These are phyloP conservation scores for Anagyrus pseudococci DNA, from an alignment of 2,888 invertebrate species.

Conservation along the genomic window DNA sequence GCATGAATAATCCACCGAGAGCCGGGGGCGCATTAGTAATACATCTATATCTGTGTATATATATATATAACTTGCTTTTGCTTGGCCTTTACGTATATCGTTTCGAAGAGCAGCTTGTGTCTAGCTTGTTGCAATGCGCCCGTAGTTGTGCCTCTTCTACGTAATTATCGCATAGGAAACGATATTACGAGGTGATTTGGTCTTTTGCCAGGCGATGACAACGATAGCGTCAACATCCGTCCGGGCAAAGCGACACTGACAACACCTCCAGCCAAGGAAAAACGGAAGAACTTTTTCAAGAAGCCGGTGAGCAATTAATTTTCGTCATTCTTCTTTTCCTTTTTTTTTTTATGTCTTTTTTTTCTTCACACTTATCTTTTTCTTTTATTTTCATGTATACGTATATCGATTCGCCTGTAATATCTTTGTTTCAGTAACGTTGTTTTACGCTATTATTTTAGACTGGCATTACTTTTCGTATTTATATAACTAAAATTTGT, in stretches of 20 bases:
- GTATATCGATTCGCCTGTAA: not conserved
- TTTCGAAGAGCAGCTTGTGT: too few species aligned
- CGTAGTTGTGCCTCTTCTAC: too few species aligned
- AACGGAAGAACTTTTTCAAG: conserved; percentile 98
- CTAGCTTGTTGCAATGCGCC: too few species aligned
- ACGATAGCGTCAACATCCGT: conserved; percentile 84
- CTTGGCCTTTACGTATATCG: too few species aligned
- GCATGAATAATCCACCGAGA: too few species aligned
- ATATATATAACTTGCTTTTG: too few species aligned
- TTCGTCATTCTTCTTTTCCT: not conserved
- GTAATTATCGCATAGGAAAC: too few species aligned
- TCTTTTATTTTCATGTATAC: not conserved
- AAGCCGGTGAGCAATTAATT: conserved; percentile 67
- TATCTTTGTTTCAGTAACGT: not conserved
- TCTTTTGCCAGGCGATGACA: conserved; percentile 78
- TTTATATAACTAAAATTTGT: too few species aligned
- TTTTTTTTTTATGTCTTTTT: too few species aligned
- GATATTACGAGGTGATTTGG: conserved; percentile 29
- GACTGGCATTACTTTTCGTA: too few species aligned
- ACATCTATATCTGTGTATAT: too few species aligned
- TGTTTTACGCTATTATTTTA: not conserved
- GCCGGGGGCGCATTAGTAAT: too few species aligned
- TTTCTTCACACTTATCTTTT: not conserved
- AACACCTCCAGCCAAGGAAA: conserved; percentile 88
- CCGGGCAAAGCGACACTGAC: conserved; percentile 81